These are phyloP conservation scores for Tetragnatha versicolor DNA, from an alignment of 1,140 invertebrate genomes.

Conservation along the genomic window DNA sequence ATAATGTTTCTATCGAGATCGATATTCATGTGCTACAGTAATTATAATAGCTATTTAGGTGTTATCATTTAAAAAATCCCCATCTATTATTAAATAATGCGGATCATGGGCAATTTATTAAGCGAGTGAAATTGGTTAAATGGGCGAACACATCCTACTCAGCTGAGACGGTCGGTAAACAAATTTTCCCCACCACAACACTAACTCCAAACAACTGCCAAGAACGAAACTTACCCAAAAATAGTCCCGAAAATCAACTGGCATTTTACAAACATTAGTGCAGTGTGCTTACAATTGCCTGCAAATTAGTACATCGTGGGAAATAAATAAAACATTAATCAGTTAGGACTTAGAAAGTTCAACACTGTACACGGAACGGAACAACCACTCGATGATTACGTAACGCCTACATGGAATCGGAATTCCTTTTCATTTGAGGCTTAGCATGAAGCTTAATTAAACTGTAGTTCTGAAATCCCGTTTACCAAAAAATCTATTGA, in stretches of 20 bases:
- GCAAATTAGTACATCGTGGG: constrained; percentile 20
- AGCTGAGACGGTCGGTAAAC: constrained; percentile 13
- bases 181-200: not conserved
- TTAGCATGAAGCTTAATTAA: not conserved
- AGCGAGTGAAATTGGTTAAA: too few relatives aligned
- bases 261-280: constrained; percentile 67
- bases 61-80: too few relatives aligned
- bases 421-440: not conserved
- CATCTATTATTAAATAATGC: too few relatives aligned
- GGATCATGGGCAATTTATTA: too few relatives aligned
- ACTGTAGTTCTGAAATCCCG: too few relatives aligned
- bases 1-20: too few relatives aligned
- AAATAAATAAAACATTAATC: constrained; percentile 45
- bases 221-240: constrained; percentile 75
- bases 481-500: too few relatives aligned
- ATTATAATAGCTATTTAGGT: too few relatives aligned
- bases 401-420: constrained; percentile 38
- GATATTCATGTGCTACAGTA: too few relatives aligned
- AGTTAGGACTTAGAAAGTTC: too few relatives aligned
- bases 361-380: constrained; percentile 43
- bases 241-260: constrained; percentile 80
- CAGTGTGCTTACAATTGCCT: constrained; percentile 2
- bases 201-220: constrained; percentile 13
- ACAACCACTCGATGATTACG: constrained; percentile 49
- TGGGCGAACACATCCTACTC: constrained; percentile 35